Conservation (phyloP, 2,888 invertebrate genomes). For the Galerucella calmariensis region DNA sequence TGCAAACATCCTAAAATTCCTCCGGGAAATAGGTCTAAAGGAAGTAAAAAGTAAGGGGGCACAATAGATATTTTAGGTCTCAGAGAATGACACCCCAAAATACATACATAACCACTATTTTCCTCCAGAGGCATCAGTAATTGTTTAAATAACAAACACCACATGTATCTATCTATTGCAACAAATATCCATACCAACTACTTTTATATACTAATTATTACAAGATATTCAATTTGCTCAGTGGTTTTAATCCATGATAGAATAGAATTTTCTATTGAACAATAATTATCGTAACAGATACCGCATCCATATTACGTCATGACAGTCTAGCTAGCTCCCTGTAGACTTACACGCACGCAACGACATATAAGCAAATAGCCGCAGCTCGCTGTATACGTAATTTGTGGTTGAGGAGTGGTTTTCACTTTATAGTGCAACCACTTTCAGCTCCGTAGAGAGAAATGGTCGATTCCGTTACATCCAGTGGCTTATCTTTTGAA, state of each 20-base stretch:
- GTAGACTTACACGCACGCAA: constrained; percentile 18
- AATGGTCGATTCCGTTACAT: neutral
- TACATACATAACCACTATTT: too few species aligned
- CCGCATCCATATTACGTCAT: neutral
- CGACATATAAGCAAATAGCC: constrained; percentile 26
- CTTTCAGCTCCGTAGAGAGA: constrained; percentile 2
- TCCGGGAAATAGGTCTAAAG: too few species aligned
- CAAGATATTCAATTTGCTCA: too few species aligned
- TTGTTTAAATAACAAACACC: too few species aligned
- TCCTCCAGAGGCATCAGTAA: too few species aligned
- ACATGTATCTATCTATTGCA: too few species aligned
- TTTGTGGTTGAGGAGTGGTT: constrained; percentile 21
- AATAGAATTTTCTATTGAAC: neutral
- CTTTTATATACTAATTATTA: too few species aligned
- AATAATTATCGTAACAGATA: neutral
- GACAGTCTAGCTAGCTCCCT: constrained; percentile 10
- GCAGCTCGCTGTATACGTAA: constrained; percentile 16
- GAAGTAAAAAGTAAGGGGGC: too few species aligned
- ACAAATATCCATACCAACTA: too few species aligned
- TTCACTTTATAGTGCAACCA: constrained; percentile 5
- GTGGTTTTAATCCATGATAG: neutral
- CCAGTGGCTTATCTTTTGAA: neutral
- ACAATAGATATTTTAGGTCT: too few species aligned
- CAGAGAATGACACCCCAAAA: too few species aligned
- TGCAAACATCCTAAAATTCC: too few species aligned